Evolutionary conservation across 35 echinoderm and acorn worm species (phyloP), one percentile per base, ranked within the genome.

Genomic region (Eucidaris tribuloides): DNA sequence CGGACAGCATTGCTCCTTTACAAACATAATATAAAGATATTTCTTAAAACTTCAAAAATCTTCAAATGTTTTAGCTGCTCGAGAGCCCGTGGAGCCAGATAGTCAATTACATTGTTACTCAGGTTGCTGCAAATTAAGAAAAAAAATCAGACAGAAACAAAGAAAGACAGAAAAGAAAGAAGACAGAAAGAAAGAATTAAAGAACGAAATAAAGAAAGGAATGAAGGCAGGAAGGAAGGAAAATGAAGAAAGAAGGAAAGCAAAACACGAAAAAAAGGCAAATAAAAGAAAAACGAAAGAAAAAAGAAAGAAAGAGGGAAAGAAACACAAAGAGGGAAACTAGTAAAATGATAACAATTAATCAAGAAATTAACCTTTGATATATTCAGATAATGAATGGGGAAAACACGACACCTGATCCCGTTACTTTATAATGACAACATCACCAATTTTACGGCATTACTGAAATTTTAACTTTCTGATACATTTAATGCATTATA

Each of bases 51-150:
- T 93, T 71, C 87, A 84, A 93, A 44, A 68, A 94, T 94, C 62
- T 94, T 94, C 7, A 94, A 74, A 0, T 20, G 37, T 45, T 66
- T 78, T 31, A 94, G 61, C 52, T 89, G 86, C 41, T 39, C 29
- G 19, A 94, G 81, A 36, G 92, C 86, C 38, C 84, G 83, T 3
- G 82, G 86, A 55, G 86, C 87, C 1, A 94, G 55, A 28, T 94
- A 94, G 42, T 35, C 55, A 42, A 94, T 94, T n/a, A 36, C 19
- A 71, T 94, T 94, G 45, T 94, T 94, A 45, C 92, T 94, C 2
- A 94, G 78, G 72, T 94, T 94, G 44, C 88, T 96, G 83, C 46
- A 80, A 68, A 43, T 42, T 37, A 38, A 58, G 58, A 91, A 43
- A 65, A 85, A 30, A 71, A 55, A 71, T n/a, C n/a, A 55, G 23